phyloP scores from a whole-genome alignment of 2,113 vertebrate species.

The Solea solea region DNA sequence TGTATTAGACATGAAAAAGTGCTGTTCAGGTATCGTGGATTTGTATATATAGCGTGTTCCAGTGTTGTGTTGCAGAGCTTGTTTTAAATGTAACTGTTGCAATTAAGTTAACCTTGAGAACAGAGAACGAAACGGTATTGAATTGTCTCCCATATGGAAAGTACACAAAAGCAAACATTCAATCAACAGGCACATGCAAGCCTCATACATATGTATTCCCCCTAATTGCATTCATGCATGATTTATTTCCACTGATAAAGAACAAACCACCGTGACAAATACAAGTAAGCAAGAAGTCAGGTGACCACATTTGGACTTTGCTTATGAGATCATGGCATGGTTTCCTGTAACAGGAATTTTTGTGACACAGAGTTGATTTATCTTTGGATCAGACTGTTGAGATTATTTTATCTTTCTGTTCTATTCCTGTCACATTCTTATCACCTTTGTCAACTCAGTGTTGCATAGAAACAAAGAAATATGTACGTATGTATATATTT shows the following conservation, averaged over 20 bases:
- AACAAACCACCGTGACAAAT: not conserved
- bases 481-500: too few species aligned
- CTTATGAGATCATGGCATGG: not conserved
- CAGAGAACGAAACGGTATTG: too few species aligned
- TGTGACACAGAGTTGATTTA: not conserved
- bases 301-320: not conserved
- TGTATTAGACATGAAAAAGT: too few species aligned
- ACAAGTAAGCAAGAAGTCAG: not conserved
- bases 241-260: not conserved
- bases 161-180: not conserved
- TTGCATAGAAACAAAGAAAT: too few species aligned
- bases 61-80: too few species aligned
- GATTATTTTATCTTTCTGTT: not conserved
- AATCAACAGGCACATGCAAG: not conserved
- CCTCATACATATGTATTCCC: conserved; percentile 22
- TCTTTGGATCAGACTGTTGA: not conserved
- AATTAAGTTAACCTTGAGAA: too few species aligned
- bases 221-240: not conserved
- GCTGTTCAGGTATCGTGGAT: too few species aligned
- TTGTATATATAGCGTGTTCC: too few species aligned
- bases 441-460: not conserved
- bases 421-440: not conserved
- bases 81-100: too few species aligned
- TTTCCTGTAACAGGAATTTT: not conserved
- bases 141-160: not conserved